Conservation (phyloP, 2,113 vertebrate species). For the Sula dactylatra region DNA sequence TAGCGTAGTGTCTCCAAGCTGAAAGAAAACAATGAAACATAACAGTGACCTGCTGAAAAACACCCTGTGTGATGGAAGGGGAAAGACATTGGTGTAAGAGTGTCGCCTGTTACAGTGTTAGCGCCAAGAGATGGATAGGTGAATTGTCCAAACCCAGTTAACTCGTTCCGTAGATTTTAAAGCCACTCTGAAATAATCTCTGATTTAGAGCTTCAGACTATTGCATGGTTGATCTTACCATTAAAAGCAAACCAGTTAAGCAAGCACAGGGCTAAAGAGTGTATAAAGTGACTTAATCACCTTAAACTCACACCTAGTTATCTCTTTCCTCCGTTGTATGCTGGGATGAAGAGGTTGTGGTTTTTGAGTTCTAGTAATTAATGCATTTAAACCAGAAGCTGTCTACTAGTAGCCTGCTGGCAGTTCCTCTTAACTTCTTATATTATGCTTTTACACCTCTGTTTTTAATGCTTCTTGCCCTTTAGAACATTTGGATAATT, state of each 20-base stretch:
- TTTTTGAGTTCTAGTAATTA: background rate
- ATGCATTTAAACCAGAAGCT: background rate
- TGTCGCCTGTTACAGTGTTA: background rate
- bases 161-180: background rate
- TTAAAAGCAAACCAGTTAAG: slow-evolving; percentile 27
- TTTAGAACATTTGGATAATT: background rate
- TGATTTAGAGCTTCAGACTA: background rate
- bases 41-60: background rate
- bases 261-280: background rate
- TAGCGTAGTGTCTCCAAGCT: background rate
- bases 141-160: background rate
- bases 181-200: background rate
- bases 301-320: background rate
- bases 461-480: background rate
- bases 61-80: background rate
- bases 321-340: rapidly evolving
- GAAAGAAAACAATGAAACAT: background rate
- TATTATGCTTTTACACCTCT: background rate
- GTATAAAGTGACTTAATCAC: background rate
- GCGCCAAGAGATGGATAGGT: background rate
- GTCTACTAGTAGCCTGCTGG: background rate
- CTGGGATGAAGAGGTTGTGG: background rate
- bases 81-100: background rate
- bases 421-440: background rate
- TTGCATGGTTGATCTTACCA: background rate